Percentiles rank a stretch among this genome's conserved stretches.
Evolutionary conservation across 2,888 invertebrate species (phyloP).

Genomic region (Nycteola revayana): DNA sequence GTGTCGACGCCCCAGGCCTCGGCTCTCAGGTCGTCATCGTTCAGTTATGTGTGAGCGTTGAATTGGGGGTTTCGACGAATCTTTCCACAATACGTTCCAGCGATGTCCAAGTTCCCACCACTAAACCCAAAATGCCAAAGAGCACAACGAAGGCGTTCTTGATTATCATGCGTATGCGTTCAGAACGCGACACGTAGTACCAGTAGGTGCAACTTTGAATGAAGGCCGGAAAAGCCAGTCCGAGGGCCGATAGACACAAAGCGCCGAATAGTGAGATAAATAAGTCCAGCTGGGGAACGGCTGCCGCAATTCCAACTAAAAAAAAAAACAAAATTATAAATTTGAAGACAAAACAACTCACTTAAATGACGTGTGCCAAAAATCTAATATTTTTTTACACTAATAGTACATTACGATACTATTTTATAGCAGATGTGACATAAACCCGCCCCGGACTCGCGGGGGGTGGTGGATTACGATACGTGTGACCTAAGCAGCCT

Average conservation of each 20-base stretch:
- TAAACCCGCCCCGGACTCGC: no score
- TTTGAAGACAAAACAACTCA: no score
- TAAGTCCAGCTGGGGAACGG: constrained; percentile 91
- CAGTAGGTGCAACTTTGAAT: constrained; percentile 93
- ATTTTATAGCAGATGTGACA: no score
- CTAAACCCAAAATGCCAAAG: constrained; percentile 85
- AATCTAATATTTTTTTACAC: no score
- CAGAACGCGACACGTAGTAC: constrained; percentile 82
- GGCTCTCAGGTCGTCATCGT: constrained; percentile 9
- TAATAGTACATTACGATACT: no score
- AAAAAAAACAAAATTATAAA: no score
- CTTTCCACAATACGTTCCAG: constrained; percentile 83
- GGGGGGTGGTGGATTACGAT: no score
- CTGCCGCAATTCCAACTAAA: constrained; percentile 91
- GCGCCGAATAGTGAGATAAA: constrained; percentile 94
- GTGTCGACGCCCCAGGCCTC: constrained; percentile 11
- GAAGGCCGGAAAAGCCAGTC: constrained; percentile 94
- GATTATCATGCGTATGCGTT: constrained; percentile 79
- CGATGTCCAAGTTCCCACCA: constrained; percentile 87
- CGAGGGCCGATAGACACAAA: constrained; percentile 92
- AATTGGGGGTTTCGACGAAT: constrained; percentile 49
- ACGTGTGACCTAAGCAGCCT: no score
- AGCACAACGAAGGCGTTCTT: constrained; percentile 84
- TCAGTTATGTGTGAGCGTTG: constrained; percentile 5
- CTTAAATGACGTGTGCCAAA: no score